A percentile compares a stretch with the other conserved stretches of the same genome.
Conservation (phyloP, 2,797 vertebrate genomes). For the Poeciliopsis paucimaculata region DNA sequence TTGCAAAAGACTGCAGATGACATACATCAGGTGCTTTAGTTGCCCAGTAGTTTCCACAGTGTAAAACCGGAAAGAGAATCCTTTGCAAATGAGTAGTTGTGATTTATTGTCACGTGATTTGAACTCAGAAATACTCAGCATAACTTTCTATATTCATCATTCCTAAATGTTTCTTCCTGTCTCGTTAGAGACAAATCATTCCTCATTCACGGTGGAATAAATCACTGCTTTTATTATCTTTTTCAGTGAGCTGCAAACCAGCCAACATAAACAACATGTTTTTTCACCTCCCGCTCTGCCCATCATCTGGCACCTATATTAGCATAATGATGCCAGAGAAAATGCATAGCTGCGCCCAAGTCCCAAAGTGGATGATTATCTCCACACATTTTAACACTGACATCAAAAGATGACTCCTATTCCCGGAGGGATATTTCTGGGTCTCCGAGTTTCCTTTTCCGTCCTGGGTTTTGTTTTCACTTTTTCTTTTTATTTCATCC, state of each 20-base stretch:
- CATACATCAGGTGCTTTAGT: background rate
- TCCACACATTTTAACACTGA: slow-evolving; percentile 55
- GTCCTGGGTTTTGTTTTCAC: slow-evolving; percentile 29
- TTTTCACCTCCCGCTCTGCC: slow-evolving; percentile 28
- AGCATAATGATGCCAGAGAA: slow-evolving; percentile 52
- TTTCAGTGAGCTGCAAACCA: slow-evolving; percentile 1
- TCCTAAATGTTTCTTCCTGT: background rate
- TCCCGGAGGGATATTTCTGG: slow-evolving; percentile 36
- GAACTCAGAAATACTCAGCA: slow-evolving; percentile 1
- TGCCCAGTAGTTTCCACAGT: background rate
- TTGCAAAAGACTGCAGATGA: background rate
- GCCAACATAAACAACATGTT: slow-evolving; percentile 20
- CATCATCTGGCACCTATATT: slow-evolving; percentile 36
- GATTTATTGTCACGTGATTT: background rate
- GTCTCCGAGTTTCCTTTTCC: slow-evolving; percentile 32
- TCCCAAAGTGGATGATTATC: slow-evolving; percentile 73
- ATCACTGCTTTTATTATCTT: slow-evolving; percentile 7
- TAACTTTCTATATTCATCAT: background rate
- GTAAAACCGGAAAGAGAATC: background rate
- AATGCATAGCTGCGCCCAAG: slow-evolving; percentile 48
- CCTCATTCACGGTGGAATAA: background rate
- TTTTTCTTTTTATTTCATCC: slow-evolving; percentile 22
- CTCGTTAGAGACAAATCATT: slow-evolving; percentile 2
- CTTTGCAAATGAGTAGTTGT: background rate
- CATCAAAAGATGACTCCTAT: slow-evolving; percentile 60